These are phyloP conservation scores for Myiozetetes cayanensis DNA, from an alignment of 2,113 vertebrate genomes.

Conservation along the genomic window DNA sequence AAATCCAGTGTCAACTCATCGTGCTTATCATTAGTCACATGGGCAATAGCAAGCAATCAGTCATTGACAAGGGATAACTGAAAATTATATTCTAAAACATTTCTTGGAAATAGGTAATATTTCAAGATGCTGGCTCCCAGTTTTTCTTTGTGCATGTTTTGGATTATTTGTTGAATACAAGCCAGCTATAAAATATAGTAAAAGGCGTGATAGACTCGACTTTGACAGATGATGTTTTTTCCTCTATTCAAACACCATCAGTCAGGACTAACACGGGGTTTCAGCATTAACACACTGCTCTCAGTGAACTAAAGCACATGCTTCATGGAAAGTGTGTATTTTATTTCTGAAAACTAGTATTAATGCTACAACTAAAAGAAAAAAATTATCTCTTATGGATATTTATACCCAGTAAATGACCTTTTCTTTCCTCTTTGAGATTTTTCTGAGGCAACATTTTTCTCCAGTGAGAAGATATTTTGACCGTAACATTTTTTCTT, in stretches of 20 bases:
- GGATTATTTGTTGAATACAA: background rate
- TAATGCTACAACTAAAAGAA: background rate
- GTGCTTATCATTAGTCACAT: conserved; percentile 38
- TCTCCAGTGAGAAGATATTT: background rate
- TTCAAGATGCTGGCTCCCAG: conserved; percentile 31
- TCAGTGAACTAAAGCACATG: conserved; percentile 15
- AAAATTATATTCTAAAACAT: conserved; percentile 15
- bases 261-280: background rate
- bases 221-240: conserved; percentile 40
- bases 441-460: conserved; percentile 33
- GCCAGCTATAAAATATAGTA: conserved; percentile 12
- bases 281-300: background rate
- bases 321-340: background rate
- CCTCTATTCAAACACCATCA: conserved; percentile 13
- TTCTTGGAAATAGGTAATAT: conserved; percentile 37
- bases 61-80: background rate
- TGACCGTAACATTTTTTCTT: background rate
- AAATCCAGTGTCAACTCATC: conserved; percentile 38
- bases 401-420: background rate
- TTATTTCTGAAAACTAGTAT: background rate
- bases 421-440: background rate
- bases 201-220: conserved; percentile 27
- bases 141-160: conserved; percentile 8
- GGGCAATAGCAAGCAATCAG: conserved; percentile 9
- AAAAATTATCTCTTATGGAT: background rate